A percentile compares a stretch with the other conserved stretches of the same genome.
phyloP scores from a whole-genome alignment of 1,140 invertebrate genomes.

The Philopotamus ludificatus region DNA sequence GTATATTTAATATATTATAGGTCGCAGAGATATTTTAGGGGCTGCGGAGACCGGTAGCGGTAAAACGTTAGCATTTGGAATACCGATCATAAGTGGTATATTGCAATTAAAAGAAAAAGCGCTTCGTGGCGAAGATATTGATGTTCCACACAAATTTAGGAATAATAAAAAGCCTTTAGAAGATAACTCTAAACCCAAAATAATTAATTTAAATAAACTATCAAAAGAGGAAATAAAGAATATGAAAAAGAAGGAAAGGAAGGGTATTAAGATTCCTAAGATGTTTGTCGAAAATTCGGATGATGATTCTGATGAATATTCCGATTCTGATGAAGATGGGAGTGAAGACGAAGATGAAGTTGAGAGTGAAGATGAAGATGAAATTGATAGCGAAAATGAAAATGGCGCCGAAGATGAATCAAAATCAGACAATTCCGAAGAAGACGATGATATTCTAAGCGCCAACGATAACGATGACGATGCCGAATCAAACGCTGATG shows the following conservation, averaged over 20 bases:
- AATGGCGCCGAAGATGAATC: constrained; percentile 45
- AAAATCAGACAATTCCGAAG: constrained; percentile 4
- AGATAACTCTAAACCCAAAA: constrained; percentile 33
- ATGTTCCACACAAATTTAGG: neutral
- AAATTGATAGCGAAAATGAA: constrained; percentile 45
- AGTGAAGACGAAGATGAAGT: constrained; percentile 45
- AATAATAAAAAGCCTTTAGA: constrained; percentile 9
- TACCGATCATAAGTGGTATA: constrained; percentile 87
- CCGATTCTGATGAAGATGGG: constrained; percentile 41
- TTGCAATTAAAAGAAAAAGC: constrained; percentile 64
- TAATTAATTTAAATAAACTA: constrained; percentile 45
- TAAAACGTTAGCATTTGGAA: constrained; percentile 95
- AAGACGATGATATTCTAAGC: constrained; percentile 38
- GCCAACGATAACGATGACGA: constrained; percentile 28
- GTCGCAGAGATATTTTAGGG: constrained; percentile 84
- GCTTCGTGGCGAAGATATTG: constrained; percentile 16
- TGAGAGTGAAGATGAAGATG: constrained; percentile 46
- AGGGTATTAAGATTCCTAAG: neutral
- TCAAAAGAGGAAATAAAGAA: constrained; percentile 48
- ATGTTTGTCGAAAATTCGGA: constrained; percentile 18
- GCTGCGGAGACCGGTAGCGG: constrained; percentile 98
- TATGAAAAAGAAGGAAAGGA: constrained; percentile 15
- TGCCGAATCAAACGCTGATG: constrained; percentile 26
- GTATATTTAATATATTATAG: too few species aligned
- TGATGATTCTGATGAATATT: constrained; percentile 42